Evolutionary conservation across 1,140 invertebrate genomes (phyloP), one percentile per base, ranked within the genome.

Genomic region (Campoletis sonorensis): DNA sequence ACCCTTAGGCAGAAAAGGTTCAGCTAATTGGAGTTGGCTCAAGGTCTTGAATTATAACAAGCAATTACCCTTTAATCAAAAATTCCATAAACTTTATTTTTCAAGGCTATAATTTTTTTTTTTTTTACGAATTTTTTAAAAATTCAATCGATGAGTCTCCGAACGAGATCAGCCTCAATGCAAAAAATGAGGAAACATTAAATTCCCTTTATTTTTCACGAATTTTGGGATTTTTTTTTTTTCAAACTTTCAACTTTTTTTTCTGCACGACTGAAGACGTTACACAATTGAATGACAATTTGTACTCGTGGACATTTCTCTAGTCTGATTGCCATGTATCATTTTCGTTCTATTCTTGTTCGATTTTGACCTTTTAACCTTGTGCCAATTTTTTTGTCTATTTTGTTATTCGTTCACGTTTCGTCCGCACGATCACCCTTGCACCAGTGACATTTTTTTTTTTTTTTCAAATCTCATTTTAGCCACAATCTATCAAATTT

Each of bases 11-110:
- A 93, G 92, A 89, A 93, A 93, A 89, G 92, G 92, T 87, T 93
- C 92, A 88, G 91, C 92, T 84, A 93, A 94, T 91, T 95, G 94
- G 94, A 93, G 92, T 90, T 94, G 94, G 94, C 90, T 94, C 87
- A 94, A 95, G 94, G 94, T 95, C 92, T 90, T 92, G 85, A 85
- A 64, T 49, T 13, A 84, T 27, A 64, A 64, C 27, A 64, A 64
- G 1, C 61, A 13, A 64, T 64, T n/a, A 18, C 18, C 61, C 26
- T 64, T 4, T n/a, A n/a, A n/a, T n/a, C n/a, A n/a, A n/a, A n/a
- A n/a, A n/a, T 23, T 45, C 40, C 8, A 45, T 45, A 8, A 13
- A 45, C 11, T 45, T 13, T 45, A 7, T 45, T 45, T 45, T 11
- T 45, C 3, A 45, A 58, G 0, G 3, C 4, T n/a, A n/a, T n/a